These are phyloP conservation scores for Timandra comae DNA, from an alignment of 2,888 invertebrate genomes.

Conservation along the genomic window DNA sequence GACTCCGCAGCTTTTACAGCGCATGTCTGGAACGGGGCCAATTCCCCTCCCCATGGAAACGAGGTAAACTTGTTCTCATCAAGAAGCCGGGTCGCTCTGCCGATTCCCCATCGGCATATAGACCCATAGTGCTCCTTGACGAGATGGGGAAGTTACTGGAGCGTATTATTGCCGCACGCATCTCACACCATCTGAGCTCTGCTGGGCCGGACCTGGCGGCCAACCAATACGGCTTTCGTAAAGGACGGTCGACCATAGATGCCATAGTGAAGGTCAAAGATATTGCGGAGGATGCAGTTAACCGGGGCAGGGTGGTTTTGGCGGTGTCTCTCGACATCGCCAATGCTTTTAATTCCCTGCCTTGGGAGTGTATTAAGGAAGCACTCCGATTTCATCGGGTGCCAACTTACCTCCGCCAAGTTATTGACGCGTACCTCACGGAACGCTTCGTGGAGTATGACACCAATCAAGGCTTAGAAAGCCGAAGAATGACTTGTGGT, in stretches of 20 bases:
- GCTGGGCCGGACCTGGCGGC: slow-evolving; percentile 11
- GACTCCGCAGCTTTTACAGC: background rate
- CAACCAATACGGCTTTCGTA: slow-evolving; percentile 9
- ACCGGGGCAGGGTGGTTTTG: too few species aligned
- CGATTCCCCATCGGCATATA: background rate
- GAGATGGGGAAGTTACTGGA: slow-evolving; percentile 1
- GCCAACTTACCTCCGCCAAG: slow-evolving; percentile 9
- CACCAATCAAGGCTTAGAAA: background rate
- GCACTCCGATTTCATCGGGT: slow-evolving; percentile 18
- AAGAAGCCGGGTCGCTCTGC: background rate
- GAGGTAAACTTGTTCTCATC: background rate
- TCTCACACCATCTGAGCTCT: slow-evolving; percentile 3
- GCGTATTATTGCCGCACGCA: slow-evolving; percentile 3
- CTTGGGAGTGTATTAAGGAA: slow-evolving; percentile 18
- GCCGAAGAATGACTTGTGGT: too few species aligned
- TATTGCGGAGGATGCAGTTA: too few species aligned
- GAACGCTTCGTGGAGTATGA: background rate
- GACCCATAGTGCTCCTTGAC: slow-evolving; percentile 1
- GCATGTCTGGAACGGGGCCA: background rate
- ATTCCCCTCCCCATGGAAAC: background rate
- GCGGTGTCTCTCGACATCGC: background rate
- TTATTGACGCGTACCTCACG: slow-evolving; percentile 3
- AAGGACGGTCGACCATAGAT: slow-evolving; percentile 5
- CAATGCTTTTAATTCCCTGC: slow-evolving; percentile 25
- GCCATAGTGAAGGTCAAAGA: slow-evolving; percentile 5